Evolutionary conservation across 23 tunicate genomes (phyloP), one percentile per base, ranked within the genome.

Genomic region (Ascidia mentula): DNA sequence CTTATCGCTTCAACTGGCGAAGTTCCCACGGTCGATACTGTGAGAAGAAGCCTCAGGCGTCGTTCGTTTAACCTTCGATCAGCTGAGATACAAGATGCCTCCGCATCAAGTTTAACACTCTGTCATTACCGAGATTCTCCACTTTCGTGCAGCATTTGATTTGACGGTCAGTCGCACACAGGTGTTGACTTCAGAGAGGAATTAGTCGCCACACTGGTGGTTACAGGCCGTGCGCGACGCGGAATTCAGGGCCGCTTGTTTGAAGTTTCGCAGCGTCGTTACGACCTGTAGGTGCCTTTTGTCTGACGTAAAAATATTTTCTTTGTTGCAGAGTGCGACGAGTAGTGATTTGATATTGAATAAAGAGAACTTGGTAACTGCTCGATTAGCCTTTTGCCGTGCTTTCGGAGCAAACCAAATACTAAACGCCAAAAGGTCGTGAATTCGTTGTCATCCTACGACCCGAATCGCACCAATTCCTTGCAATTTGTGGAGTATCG

Each of bases 91-190:
- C 65, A 53, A 53, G 24, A 20, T 26, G 28, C 13, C 65, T 26
- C 65, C 1, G 22, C 65, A 28, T 20, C 24, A 53, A 28, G 65
- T 53, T 53, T 53, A 53, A 53, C 65, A 53, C 65, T 53, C 22
- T 53, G 13, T 53, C 65, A 53, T 53, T 53, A 53, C 24, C 24
- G 65, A 26, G 7, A 26, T 53, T 26, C 12, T 28, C 2, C 65
- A 9, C 24, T 53, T 53, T 26, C 65, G 65, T n/a, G 13, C 22
- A 20, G 22, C 65, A 28, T 53, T 53, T 53, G 65, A 53, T 53
- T 53, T 53, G 24, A 53, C 65, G 65, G 65, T 53, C 65, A 53
- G 65, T 53, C 65, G 65, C 65, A 3, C 65, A 53, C 65, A 53
- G 65, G 65, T 53, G 65, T 53, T 6, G 24, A 28, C 65, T 26